Evolutionary conservation across 2,113 vertebrate genomes (phyloP).

Genomic region (Ondatra zibethicus): DNA sequence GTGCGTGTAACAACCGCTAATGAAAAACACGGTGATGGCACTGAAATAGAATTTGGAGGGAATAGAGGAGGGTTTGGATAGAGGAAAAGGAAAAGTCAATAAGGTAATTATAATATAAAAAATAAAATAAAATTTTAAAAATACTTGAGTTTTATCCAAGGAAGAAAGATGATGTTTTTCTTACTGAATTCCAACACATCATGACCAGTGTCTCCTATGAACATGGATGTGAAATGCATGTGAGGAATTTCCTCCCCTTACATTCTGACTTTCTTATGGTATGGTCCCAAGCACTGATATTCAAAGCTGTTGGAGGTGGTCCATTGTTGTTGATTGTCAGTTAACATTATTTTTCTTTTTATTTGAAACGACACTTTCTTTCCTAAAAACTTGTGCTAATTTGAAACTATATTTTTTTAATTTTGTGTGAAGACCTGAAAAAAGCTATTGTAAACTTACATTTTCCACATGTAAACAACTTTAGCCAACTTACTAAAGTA

Average conservation of each 20-base stretch:
- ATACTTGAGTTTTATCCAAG: background rate
- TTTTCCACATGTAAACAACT: background rate
- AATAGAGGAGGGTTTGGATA: background rate
- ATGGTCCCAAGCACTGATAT: background rate
- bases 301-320: background rate
- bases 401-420: background rate
- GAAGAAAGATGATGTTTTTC: background rate
- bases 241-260: background rate
- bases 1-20: background rate
- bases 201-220: background rate
- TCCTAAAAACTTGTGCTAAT: background rate
- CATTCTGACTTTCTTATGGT: too few species aligned
- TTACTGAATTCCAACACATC: background rate
- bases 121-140: background rate
- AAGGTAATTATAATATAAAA: background rate
- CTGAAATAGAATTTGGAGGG: background rate
- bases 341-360: background rate
- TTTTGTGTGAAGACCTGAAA: background rate
- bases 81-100: background rate
- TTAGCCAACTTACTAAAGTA: background rate
- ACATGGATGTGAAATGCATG: too few species aligned
- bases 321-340: background rate
- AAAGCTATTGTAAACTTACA: background rate
- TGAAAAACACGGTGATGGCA: too few species aligned
- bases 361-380: background rate